phyloP scores from a whole-genome alignment of 1,140 invertebrate species.

The Sarcophaga bullata region DNA sequence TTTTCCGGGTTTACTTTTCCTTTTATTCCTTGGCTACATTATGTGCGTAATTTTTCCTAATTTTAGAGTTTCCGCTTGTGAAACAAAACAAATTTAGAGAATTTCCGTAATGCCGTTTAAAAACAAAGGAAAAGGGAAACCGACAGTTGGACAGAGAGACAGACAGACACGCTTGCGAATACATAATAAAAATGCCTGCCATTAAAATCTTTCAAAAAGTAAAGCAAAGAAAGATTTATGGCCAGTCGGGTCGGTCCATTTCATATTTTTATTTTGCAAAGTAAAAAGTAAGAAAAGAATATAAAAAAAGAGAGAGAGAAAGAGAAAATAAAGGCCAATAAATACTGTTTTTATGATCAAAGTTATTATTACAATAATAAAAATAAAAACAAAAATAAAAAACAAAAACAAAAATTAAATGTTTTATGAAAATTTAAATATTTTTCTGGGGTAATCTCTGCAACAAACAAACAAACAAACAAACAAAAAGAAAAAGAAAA shows the following conservation, averaged over 20 bases:
- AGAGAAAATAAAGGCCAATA: neutral
- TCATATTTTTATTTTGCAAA: neutral
- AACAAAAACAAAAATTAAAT: neutral
- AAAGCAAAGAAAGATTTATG: neutral
- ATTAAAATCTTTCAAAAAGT: neutral
- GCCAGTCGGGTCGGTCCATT: neutral
- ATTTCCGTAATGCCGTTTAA: neutral
- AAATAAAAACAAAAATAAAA: neutral
- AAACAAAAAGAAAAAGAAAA: no score
- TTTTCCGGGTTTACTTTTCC: no score
- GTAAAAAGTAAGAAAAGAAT: neutral
- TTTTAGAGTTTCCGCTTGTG: neutral
- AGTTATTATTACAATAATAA: neutral
- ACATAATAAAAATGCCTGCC: neutral
- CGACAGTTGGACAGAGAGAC: neutral
- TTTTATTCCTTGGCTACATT: no score
- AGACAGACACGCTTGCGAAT: neutral
- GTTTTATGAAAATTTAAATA: constrained; percentile 7
- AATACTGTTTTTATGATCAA: constrained; percentile 19
- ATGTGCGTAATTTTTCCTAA: neutral
- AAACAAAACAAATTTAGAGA: neutral
- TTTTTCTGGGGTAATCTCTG: neutral
- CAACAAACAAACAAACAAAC: no score
- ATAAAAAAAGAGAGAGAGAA: neutral
- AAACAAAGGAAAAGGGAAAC: neutral